Conservation (phyloP, 2,797 vertebrate species). For the Thripadectes ignobilis region DNA sequence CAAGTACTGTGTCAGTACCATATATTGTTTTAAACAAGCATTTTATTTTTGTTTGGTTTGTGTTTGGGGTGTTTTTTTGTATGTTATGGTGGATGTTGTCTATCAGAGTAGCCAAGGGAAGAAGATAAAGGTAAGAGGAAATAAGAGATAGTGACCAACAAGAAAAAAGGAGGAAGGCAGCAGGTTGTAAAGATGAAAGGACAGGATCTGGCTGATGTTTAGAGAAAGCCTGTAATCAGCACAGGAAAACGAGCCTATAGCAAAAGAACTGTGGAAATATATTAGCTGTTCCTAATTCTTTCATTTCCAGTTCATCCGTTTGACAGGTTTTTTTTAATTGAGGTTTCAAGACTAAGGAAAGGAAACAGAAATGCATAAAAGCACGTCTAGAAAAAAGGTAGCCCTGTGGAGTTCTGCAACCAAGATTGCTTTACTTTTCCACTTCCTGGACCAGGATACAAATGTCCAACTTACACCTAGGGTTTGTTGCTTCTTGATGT, state of each 20-base stretch:
- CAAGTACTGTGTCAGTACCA: background rate
- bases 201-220: background rate
- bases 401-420: background rate
- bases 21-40: slow-evolving; percentile 28
- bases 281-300: background rate
- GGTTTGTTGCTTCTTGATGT: background rate
- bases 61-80: background rate
- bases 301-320: background rate
- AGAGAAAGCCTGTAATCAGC: background rate
- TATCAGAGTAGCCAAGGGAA: background rate
- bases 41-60: background rate
- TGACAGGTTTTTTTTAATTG: background rate
- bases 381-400: background rate
- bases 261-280: background rate
- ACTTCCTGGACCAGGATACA: background rate
- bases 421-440: background rate
- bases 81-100: background rate
- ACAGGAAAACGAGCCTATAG: background rate
- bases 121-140: background rate
- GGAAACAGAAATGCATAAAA: background rate
- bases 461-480: background rate
- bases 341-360: background rate
- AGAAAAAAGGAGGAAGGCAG: background rate
- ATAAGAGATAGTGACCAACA: background rate
- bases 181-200: background rate